phyloP scores from a whole-genome alignment of 64 coral and sea anemone genomes.

The Stichodactyla mertensii region DNA sequence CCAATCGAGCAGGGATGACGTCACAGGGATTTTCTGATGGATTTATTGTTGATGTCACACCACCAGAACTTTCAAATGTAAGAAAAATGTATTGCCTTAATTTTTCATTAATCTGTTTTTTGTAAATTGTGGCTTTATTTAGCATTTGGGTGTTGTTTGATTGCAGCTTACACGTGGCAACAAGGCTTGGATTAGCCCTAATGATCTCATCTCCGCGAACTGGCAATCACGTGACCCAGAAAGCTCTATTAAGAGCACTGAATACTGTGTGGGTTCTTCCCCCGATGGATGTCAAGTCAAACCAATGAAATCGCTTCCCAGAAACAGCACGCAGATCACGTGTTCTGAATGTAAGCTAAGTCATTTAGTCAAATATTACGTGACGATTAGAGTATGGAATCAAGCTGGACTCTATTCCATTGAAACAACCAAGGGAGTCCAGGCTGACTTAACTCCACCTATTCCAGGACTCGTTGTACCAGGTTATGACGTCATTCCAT shows the following conservation, averaged over 20 bases:
- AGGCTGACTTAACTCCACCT: slow-evolving; percentile 58
- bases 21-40: slow-evolving; percentile 79
- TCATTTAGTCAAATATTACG: slow-evolving; percentile 32
- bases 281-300: slow-evolving; percentile 67
- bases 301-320: slow-evolving; percentile 48
- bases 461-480: slow-evolving; percentile 14
- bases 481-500: slow-evolving; percentile 24
- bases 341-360: slow-evolving; percentile 58
- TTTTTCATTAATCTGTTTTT: neutral
- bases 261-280: slow-evolving; percentile 80
- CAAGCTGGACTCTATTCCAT: slow-evolving; percentile 14
- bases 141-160: neutral
- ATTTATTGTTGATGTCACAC: slow-evolving; percentile 64
- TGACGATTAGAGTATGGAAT: slow-evolving; percentile 39
- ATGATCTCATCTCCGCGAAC: slow-evolving; percentile 19
- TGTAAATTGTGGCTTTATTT: neutral
- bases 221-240: slow-evolving; percentile 78
- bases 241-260: slow-evolving; percentile 59
- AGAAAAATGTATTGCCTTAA: neutral
- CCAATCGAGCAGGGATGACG: slow-evolving; percentile 71
- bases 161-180: neutral
- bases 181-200: slow-evolving; percentile 44
- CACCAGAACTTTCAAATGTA: slow-evolving; percentile 39
- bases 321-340: slow-evolving; percentile 41
- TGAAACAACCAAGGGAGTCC: slow-evolving; percentile 40